These are phyloP conservation scores for Aythya baeri DNA, from an alignment of 2,113 vertebrate genomes.

Conservation along the genomic window DNA sequence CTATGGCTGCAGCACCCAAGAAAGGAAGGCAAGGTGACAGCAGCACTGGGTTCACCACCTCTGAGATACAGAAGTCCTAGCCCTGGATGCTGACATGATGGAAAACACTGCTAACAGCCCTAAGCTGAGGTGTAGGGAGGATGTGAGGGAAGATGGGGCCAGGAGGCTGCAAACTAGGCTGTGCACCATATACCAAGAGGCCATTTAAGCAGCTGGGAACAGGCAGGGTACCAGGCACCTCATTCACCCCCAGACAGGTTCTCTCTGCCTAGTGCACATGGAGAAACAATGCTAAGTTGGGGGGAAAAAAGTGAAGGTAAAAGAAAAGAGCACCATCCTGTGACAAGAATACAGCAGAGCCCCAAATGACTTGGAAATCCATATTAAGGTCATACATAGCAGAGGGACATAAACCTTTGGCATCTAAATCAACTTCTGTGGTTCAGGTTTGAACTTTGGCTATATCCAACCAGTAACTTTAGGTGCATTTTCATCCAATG, in stretches of 20 bases:
- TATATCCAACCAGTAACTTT: background rate
- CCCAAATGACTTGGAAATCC: background rate
- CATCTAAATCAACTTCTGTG: background rate
- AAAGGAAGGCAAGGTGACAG: background rate
- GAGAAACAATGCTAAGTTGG: background rate
- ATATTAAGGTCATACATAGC: background rate
- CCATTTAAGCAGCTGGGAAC: background rate
- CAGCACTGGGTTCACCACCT: background rate
- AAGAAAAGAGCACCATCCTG: background rate
- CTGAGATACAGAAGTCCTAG: background rate
- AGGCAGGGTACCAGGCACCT: background rate
- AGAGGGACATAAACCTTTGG: background rate
- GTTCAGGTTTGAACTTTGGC: background rate
- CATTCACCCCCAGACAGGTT: background rate
- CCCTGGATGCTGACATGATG: accelerated
- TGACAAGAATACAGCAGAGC: background rate
- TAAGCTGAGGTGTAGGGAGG: background rate
- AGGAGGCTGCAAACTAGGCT: background rate
- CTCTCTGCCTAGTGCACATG: background rate
- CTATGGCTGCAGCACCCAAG: background rate
- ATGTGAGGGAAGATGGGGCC: background rate
- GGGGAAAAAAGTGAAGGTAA: background rate
- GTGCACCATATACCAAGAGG: background rate
- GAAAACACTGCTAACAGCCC: background rate
- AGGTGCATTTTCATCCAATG: background rate